These are phyloP conservation scores for Aulostomus chinensis DNA, from an alignment of 2,797 vertebrate genomes.

Conservation along the genomic window DNA sequence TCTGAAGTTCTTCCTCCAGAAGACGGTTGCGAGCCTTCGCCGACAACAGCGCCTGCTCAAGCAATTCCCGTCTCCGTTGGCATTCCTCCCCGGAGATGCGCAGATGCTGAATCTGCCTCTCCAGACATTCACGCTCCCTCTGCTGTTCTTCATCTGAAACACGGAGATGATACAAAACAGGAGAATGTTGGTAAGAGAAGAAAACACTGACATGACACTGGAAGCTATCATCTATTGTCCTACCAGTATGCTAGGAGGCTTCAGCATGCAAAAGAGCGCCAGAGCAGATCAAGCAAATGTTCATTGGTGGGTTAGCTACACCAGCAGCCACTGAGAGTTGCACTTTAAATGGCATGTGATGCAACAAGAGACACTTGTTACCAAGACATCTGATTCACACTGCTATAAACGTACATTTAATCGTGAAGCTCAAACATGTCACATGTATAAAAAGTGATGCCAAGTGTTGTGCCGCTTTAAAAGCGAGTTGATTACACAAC, in stretches of 20 bases:
- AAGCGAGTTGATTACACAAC: conserved; percentile 76
- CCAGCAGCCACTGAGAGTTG: not conserved
- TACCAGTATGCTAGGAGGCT: not conserved
- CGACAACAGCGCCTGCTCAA: conserved; percentile 89
- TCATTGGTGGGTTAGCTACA: conserved; percentile 1
- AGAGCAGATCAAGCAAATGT: not conserved
- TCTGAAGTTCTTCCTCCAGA: conserved; percentile 90
- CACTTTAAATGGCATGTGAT: conserved; percentile 35
- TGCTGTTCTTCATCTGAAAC: conserved; percentile 89
- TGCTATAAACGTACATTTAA: no score
- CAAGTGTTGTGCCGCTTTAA: conserved; percentile 50
- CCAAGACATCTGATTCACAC: no score
- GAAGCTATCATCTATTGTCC: not conserved
- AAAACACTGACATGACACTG: no score
- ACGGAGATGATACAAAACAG: not conserved
- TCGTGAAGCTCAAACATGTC: no score
- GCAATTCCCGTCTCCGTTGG: conserved; percentile 85
- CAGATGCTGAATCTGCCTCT: conserved; percentile 85
- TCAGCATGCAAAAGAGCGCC: conserved; percentile 1
- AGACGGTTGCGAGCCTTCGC: conserved; percentile 85
- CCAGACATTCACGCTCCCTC: conserved; percentile 88
- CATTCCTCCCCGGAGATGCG: conserved; percentile 88
- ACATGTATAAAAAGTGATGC: no score
- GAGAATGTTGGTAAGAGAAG: not conserved
- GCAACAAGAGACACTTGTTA: conserved; percentile 42